Evolutionary conservation across 2,888 invertebrate species (phyloP).

Genomic region (Hecatera dysodea): DNA sequence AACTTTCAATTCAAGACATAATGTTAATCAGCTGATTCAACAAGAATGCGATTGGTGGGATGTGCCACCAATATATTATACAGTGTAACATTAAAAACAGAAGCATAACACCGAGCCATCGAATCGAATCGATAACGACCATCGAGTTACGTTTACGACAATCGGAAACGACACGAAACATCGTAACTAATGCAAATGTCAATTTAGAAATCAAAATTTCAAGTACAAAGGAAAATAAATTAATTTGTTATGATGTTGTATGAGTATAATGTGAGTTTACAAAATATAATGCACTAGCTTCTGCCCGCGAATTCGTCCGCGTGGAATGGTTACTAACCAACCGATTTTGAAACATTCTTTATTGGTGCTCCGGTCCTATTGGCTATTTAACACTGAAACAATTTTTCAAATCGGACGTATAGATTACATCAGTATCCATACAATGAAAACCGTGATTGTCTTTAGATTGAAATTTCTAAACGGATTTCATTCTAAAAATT

Average conservation of each 20-base stretch:
- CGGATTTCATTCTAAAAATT: not conserved
- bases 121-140: constrained; percentile 71
- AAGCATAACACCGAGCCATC: constrained; percentile 58
- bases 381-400: too few species aligned
- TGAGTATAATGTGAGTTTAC: not conserved
- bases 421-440: too few species aligned
- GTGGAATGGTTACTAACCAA: too few species aligned
- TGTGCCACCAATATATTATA: constrained; percentile 58
- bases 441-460: too few species aligned
- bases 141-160: constrained; percentile 69
- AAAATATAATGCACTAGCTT: too few species aligned
- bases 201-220: constrained; percentile 75
- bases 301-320: too few species aligned
- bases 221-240: constrained; percentile 75
- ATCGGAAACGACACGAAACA: constrained; percentile 68
- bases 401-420: too few species aligned
- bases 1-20: constrained; percentile 39
- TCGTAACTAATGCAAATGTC: constrained; percentile 79
- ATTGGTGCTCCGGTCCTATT: too few species aligned
- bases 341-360: too few species aligned
- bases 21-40: constrained; percentile 50
- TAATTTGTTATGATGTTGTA: too few species aligned
- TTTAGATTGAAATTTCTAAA: too few species aligned
- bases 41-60: constrained; percentile 61
- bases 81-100: constrained; percentile 62